These are phyloP conservation scores for Dicaeum eximium DNA, from an alignment of 2,113 vertebrate genomes.

Conservation along the genomic window DNA sequence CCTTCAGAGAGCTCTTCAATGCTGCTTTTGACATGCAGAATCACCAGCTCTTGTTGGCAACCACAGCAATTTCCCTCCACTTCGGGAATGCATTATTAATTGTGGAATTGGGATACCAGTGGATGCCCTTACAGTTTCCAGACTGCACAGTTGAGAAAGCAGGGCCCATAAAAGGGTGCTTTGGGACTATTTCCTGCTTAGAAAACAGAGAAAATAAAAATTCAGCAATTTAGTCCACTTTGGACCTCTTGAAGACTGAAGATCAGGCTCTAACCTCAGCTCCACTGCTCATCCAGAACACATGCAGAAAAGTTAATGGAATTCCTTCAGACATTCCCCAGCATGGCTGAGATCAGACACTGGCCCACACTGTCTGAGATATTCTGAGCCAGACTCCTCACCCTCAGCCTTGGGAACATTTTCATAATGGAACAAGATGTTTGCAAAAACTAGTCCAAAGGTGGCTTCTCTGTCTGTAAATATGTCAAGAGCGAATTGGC, in stretches of 20 bases:
- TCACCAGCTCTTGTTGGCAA: background rate
- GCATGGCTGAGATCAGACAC: constrained; percentile 14
- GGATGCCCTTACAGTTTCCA: constrained; percentile 35
- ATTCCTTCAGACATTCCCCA: constrained; percentile 19
- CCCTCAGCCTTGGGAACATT: constrained; percentile 21
- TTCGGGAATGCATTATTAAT: constrained; percentile 8
- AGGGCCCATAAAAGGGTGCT: background rate
- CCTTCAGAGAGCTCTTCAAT: background rate
- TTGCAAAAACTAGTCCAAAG: constrained; percentile 50
- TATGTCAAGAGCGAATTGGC: constrained; percentile 52
- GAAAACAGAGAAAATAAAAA: constrained; percentile 24
- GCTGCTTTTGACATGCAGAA: background rate
- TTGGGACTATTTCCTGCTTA: constrained; percentile 9
- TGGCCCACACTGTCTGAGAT: constrained; percentile 19
- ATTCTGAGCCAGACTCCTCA: constrained; percentile 33
- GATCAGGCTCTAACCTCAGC: constrained; percentile 17
- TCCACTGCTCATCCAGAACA: background rate
- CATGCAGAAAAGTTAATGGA: background rate
- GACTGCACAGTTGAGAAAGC: background rate
- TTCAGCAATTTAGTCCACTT: constrained; percentile 1
- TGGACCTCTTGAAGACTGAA: background rate
- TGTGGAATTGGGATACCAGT: constrained; percentile 18
- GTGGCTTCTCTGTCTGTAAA: constrained; percentile 53
- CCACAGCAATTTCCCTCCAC: background rate
- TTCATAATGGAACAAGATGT: constrained; percentile 10